These are phyloP conservation scores for Crematogaster levior DNA, from an alignment of 2,888 invertebrate genomes.

Conservation along the genomic window DNA sequence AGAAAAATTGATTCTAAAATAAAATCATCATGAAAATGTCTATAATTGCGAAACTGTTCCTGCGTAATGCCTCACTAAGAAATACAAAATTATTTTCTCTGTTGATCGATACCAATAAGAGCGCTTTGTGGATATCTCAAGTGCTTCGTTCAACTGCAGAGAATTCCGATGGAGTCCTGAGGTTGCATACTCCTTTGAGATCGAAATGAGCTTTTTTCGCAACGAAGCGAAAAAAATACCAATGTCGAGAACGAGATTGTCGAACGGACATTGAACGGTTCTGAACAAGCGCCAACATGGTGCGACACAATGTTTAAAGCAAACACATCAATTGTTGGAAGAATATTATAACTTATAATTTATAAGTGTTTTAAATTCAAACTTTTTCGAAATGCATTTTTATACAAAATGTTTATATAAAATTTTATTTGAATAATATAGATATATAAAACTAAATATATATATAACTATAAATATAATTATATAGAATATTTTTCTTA, in stretches of 20 bases:
- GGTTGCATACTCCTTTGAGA: constrained; percentile 18
- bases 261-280: background rate
- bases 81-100: constrained; percentile 25
- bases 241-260: constrained; percentile 24
- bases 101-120: constrained; percentile 24
- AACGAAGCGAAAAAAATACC: constrained; percentile 23
- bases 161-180: background rate
- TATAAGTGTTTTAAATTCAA: background rate
- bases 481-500: background rate
- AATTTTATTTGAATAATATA: constrained; percentile 4
- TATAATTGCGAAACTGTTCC: too few relatives aligned
- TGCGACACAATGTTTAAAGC: background rate
- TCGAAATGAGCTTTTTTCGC: constrained; percentile 27
- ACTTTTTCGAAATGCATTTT: background rate
- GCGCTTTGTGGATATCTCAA: constrained; percentile 34
- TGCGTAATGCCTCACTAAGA: background rate
- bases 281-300: constrained; percentile 54
- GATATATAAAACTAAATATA: background rate
- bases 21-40: background rate
- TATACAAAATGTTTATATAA: background rate
- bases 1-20: background rate
- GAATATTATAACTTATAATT: background rate
- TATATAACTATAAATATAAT: background rate
- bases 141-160: constrained; percentile 21
- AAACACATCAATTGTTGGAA: background rate